phyloP scores from a whole-genome alignment of 2,797 vertebrate species.

The Danio kyathit region DNA sequence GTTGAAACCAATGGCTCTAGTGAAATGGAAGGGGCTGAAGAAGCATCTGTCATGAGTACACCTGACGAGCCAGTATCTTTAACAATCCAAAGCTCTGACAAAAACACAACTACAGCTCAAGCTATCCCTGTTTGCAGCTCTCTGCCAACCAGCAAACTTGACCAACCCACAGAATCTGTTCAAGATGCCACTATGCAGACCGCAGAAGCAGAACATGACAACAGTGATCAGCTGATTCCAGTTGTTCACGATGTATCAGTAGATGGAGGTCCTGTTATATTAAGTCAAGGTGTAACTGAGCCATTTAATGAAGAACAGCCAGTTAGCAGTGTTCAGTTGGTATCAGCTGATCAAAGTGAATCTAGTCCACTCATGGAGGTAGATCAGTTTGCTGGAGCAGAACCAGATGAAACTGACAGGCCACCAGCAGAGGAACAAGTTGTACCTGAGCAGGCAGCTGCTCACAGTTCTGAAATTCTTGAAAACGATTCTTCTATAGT shows the following conservation, averaged over 20 bases:
- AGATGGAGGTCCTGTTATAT: not conserved
- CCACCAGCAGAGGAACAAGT: constrained; percentile 4
- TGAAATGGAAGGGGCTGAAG: constrained; percentile 2
- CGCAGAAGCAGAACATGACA: not conserved
- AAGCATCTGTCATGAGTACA: not conserved
- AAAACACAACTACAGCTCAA: not conserved
- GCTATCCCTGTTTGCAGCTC: constrained; percentile 3
- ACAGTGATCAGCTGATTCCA: not conserved
- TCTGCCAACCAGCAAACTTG: not conserved
- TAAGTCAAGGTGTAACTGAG: constrained; percentile 19
- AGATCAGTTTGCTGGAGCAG: not conserved
- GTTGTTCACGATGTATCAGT: constrained; percentile 11
- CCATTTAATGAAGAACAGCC: not conserved
- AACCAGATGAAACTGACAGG: not conserved
- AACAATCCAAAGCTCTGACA: constrained; percentile 4
- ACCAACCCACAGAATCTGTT: not conserved
- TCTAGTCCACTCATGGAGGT: constrained; percentile 10
- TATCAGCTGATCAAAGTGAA: constrained; percentile 24
- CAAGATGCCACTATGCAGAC: constrained; percentile 3
- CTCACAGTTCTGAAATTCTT: not conserved
- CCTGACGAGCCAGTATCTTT: not conserved
- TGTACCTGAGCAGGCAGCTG: not conserved
- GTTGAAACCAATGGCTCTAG: constrained; percentile 52
- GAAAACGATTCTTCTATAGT: constrained; percentile 4
- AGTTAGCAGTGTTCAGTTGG: constrained; percentile 14